Conservation (phyloP, 2,797 vertebrate genomes). For the Macropus fuliginosus region DNA sequence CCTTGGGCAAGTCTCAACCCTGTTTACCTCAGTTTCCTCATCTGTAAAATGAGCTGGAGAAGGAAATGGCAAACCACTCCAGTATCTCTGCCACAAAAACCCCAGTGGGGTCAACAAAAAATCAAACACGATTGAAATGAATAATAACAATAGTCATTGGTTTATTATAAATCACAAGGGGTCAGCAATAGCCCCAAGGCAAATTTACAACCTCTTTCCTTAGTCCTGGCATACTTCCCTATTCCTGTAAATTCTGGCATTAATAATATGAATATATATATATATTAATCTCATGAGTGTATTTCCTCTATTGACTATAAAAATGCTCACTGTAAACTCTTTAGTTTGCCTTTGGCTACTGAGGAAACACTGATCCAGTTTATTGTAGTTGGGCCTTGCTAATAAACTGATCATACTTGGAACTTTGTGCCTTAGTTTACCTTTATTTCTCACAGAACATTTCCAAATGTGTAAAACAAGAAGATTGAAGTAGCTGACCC, state of each 20-base stretch:
- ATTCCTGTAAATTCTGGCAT: neutral
- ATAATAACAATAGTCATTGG: neutral
- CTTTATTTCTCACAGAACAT: neutral
- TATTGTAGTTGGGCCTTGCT: neutral
- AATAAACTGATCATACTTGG: neutral
- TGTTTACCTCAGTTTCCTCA: neutral
- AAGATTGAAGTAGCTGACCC: neutral
- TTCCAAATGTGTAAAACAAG: neutral
- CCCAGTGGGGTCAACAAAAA: neutral
- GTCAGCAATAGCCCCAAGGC: neutral
- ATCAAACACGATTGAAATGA: neutral
- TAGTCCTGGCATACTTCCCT: neutral
- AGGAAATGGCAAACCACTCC: neutral
- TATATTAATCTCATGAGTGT: neutral
- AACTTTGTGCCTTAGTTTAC: neutral
- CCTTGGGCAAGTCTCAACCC: neutral
- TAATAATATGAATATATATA: neutral
- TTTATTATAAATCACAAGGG: neutral
- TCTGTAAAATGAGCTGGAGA: neutral
- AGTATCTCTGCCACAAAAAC: neutral
- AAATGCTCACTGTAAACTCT: neutral
- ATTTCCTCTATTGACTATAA: neutral
- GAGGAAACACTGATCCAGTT: neutral
- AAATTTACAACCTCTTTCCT: neutral
- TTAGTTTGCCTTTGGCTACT: neutral